Conservation (phyloP, 2,797 vertebrate genomes). For the Sebastes trivittatus region DNA sequence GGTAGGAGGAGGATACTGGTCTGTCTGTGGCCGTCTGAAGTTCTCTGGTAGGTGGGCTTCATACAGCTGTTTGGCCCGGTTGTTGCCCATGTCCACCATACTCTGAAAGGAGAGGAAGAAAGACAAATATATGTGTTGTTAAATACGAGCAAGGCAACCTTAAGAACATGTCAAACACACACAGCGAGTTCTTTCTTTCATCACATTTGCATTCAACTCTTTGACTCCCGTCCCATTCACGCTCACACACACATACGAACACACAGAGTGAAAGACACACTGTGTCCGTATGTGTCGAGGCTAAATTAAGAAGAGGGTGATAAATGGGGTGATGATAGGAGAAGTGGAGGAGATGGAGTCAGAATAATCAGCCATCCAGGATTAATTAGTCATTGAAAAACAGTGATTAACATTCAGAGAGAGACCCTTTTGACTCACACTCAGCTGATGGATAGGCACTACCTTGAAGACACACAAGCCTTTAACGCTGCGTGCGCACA, state of each 20-base stretch:
- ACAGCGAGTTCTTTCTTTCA: constrained; percentile 29
- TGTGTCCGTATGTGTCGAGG: constrained; percentile 53
- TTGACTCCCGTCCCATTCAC: neutral
- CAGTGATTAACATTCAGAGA: constrained; percentile 78
- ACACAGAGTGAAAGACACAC: constrained; percentile 33
- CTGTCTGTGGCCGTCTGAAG: constrained; percentile 96
- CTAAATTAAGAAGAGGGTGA: constrained; percentile 75
- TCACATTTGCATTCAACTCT: constrained; percentile 50
- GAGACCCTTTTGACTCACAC: constrained; percentile 46
- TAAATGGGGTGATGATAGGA: constrained; percentile 72
- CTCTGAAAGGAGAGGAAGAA: constrained; percentile 80
- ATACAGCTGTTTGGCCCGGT: constrained; percentile 90
- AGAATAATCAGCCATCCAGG: constrained; percentile 80
- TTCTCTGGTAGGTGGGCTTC: constrained; percentile 96
- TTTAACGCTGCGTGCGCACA: neutral
- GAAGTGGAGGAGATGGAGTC: constrained; percentile 60
- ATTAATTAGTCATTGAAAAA: constrained; percentile 81
- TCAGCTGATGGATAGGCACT: constrained; percentile 54
- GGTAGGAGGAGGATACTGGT: constrained; percentile 93
- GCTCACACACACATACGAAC: constrained; percentile 6
- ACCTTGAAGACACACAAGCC: constrained; percentile 5
- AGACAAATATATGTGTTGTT: neutral
- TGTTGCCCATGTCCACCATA: constrained; percentile 98
- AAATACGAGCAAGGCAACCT: neutral
- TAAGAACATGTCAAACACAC: constrained; percentile 12